Evolutionary conservation across 1,140 invertebrate genomes (phyloP), one percentile per base, ranked within the genome.

Genomic region (Harpegnathos saltator): DNA sequence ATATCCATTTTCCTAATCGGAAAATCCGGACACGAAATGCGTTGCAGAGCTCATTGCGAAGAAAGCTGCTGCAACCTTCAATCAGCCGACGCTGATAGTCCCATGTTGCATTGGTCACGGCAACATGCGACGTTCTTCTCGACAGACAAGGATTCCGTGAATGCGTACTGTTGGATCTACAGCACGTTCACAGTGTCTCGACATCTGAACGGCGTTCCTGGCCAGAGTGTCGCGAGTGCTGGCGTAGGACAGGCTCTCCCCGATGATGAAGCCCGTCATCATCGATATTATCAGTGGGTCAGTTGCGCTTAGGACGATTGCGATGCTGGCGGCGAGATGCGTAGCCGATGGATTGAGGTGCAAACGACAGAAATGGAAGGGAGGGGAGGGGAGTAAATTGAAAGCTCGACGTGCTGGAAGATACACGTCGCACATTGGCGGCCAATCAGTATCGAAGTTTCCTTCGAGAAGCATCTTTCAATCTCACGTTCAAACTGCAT

Each of bases 271-370:
- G 92, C 94, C 52, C 93, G 93, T 85, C 93, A 95, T 91, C 95
- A 95, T 87, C 94, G 95, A 68, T 96, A 96, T 92, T 96, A 96
- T 87, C 96, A 96, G 89, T 96, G 96, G 96, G 95, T 96, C 56
- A 86, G 89, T 85, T 73, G 22, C 38, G 72, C 69, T 71, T 71
- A 80, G 75, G 71, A 80, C 65, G 52, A 58, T 78, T n/a, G 58
- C 26, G 44, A 56, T 56, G 58, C 12, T 22, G 33, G 69, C 48
- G 29, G 44, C 33, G 33, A 26, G 24, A 80, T 69, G 44, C 33
- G 56, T 68, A 19, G 12, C 3, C 19, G 50, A 58, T 48, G 22
- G 56, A 69, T 22, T 50, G 7, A n/a, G 7, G 22, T 14, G 14
- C 5, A 9, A 44, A 44, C 3, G 11, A 44, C 38, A 9, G 38